A percentile compares a stretch with the other conserved stretches of the same genome.
These are phyloP conservation scores for Cryptocephalus primarius DNA, from an alignment of 2,888 invertebrate genomes.

Conservation along the genomic window DNA sequence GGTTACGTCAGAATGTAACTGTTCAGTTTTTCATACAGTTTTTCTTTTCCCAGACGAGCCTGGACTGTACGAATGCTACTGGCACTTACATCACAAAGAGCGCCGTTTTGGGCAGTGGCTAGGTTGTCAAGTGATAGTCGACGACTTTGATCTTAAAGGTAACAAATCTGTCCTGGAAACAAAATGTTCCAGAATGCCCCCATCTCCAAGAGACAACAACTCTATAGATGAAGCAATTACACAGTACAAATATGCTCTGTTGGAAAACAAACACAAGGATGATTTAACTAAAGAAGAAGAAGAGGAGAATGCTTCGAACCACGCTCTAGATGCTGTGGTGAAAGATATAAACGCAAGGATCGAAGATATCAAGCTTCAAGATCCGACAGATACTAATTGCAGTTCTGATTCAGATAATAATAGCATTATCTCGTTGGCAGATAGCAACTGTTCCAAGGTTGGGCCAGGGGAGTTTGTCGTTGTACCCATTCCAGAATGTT, in stretches of 20 bases:
- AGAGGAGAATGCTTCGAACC: not conserved
- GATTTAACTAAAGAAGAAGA: too few species aligned
- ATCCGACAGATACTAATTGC: constrained; percentile 14
- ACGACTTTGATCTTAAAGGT: constrained; percentile 19
- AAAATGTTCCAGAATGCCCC: constrained; percentile 1
- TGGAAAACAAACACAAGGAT: too few species aligned
- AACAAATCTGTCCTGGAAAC: constrained; percentile 18
- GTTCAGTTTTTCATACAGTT: too few species aligned
- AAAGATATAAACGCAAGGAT: constrained; percentile 7
- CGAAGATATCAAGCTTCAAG: constrained; percentile 11
- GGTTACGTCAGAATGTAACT: too few species aligned
- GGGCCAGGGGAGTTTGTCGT: constrained; percentile 28
- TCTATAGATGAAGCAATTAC: constrained; percentile 1
- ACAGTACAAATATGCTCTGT: not conserved
- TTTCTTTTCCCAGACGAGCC: constrained; percentile 20
- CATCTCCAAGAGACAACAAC: too few species aligned
- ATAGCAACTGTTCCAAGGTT: constrained; percentile 20
- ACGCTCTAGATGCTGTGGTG: constrained; percentile 5
- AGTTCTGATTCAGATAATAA: constrained; percentile 31
- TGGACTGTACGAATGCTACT: constrained; percentile 37
- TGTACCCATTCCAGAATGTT: constrained; percentile 23
- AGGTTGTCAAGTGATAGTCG: constrained; percentile 33
- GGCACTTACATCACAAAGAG: constrained; percentile 35
- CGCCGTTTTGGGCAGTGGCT: constrained; percentile 37
- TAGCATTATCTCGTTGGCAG: constrained; percentile 24